These are phyloP conservation scores for Scomber colias DNA, from an alignment of 2,113 vertebrate species.

Conservation along the genomic window DNA sequence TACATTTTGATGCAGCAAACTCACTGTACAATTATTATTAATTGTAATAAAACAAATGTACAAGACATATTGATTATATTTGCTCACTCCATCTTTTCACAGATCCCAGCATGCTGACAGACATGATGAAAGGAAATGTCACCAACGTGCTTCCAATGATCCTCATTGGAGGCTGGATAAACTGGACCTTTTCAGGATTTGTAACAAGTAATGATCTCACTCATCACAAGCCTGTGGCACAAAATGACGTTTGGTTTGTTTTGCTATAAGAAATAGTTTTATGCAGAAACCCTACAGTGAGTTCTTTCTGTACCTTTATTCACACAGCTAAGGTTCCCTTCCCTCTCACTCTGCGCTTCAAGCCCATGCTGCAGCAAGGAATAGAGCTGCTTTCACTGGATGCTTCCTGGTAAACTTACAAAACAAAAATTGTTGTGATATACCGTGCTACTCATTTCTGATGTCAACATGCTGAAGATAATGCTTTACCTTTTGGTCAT, in stretches of 20 bases:
- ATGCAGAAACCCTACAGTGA: background rate
- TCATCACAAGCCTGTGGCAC: background rate
- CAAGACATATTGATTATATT: background rate
- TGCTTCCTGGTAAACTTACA: slow-evolving; percentile 92
- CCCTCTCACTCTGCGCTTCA: slow-evolving; percentile 96
- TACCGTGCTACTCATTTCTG: background rate
- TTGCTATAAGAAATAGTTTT: background rate
- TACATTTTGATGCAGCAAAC: too few species aligned
- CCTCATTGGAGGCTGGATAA: slow-evolving; percentile 99
- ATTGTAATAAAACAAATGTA: background rate
- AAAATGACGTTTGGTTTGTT: background rate
- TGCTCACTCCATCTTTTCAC: slow-evolving; percentile 38
- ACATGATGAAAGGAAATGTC: slow-evolving; percentile 99
- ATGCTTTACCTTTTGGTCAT: background rate
- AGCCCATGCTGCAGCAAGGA: slow-evolving; percentile 98
- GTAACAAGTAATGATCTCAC: slow-evolving; percentile 92
- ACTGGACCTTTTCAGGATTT: slow-evolving; percentile 99
- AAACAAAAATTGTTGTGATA: background rate
- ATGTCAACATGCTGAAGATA: slow-evolving; percentile 3
- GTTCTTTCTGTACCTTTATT: slow-evolving; percentile 22
- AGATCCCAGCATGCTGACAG: slow-evolving; percentile 99
- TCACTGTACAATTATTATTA: background rate
- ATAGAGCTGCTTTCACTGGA: slow-evolving; percentile 98
- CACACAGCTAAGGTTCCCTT: slow-evolving; percentile 95
- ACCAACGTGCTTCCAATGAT: slow-evolving; percentile 99